phyloP scores from a whole-genome alignment of 2,113 vertebrate species.

The Elgaria multicarinata region DNA sequence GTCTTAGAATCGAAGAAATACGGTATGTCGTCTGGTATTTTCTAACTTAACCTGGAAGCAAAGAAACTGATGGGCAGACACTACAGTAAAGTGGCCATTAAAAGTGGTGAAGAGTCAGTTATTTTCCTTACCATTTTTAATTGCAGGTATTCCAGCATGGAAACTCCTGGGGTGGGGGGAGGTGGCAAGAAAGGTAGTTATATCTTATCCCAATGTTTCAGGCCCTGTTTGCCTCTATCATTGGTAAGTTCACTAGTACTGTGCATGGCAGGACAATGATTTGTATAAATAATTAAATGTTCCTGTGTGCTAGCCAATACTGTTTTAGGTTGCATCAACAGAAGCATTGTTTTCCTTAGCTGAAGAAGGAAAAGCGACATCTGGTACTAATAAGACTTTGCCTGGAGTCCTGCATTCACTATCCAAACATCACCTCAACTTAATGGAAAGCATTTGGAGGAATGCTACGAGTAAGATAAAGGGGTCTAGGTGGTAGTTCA shows the following conservation, averaged over 20 bases:
- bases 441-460: neutral
- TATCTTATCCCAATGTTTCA: neutral
- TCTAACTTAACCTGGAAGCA: neutral
- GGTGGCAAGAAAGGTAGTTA: neutral
- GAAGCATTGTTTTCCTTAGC: neutral
- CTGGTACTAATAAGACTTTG: neutral
- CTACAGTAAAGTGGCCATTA: neutral
- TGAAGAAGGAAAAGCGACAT: neutral
- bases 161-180: too few relatives aligned
- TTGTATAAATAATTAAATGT: neutral
- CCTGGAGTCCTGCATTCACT: neutral
- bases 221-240: neutral
- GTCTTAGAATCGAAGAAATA: too few relatives aligned
- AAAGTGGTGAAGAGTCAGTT: neutral
- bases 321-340: neutral
- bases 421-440: neutral
- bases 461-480: neutral
- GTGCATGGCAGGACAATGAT: too few relatives aligned
- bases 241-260: neutral
- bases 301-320: neutral
- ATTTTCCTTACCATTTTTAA: neutral
- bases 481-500: neutral
- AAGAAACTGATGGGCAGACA: neutral
- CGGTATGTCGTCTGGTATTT: neutral
- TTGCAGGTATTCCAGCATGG: neutral